Percentiles rank a stretch among this genome's conserved stretches.
phyloP scores from a whole-genome alignment of 2,113 vertebrate genomes.

The Cyanoderma ruficeps region DNA sequence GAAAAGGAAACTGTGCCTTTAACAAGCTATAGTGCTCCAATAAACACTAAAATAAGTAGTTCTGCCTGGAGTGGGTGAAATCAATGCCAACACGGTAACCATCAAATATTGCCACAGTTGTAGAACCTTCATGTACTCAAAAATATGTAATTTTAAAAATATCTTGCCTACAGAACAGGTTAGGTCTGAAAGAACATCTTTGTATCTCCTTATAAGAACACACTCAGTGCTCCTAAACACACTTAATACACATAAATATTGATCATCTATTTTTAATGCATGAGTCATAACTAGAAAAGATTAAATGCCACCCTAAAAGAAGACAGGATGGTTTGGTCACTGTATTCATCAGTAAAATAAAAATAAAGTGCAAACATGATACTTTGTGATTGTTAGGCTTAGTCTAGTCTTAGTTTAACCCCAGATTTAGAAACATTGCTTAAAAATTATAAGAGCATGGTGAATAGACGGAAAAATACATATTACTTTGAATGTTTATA shows the following conservation, averaged over 20 bases:
- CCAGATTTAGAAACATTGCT: not conserved
- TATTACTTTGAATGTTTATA: not conserved
- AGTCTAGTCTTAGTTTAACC: not conserved
- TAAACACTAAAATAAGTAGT: not conserved
- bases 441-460: not conserved
- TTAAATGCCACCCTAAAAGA: not conserved
- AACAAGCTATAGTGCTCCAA: not conserved
- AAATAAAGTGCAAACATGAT: not conserved
- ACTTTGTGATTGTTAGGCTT: not conserved
- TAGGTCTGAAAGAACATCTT: not conserved
- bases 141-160: conserved; percentile 28
- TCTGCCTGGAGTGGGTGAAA: not conserved
- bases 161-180: not conserved
- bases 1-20: not conserved
- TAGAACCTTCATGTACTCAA: not conserved
- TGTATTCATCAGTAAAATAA: not conserved
- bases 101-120: conserved; percentile 4
- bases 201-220: not conserved
- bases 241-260: conserved; percentile 37
- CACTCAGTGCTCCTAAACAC: not conserved
- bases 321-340: not conserved
- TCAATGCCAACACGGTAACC: not conserved
- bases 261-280: conserved; percentile 27
- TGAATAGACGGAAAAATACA: not conserved
- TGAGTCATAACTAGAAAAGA: conserved; percentile 37